Percentiles rank a stretch among this genome's conserved stretches.
These are phyloP conservation scores for Octodonta nipae DNA, from an alignment of 2,888 invertebrate species.

Conservation along the genomic window DNA sequence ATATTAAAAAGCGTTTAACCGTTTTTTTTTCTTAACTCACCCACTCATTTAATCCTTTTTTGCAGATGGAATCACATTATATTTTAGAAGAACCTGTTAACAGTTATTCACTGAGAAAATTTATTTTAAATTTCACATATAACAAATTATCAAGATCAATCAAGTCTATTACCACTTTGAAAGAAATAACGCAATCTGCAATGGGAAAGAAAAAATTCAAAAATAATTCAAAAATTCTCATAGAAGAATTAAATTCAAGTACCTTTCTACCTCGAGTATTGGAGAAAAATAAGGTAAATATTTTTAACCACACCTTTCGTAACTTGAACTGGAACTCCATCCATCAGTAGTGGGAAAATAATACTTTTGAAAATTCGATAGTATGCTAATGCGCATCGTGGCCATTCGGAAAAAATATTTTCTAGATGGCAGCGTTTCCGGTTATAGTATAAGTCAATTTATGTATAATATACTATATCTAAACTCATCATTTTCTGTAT, in stretches of 20 bases:
- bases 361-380: no score
- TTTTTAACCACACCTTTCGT: not conserved
- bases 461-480: no score
- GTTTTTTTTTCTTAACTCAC: no score
- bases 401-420: no score
- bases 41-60: no score
- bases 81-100: constrained; percentile 43
- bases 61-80: constrained; percentile 58
- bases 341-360: no score
- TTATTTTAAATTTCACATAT: constrained; percentile 42
- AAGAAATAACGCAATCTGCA: constrained; percentile 17
- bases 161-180: constrained; percentile 18
- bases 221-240: constrained; percentile 31
- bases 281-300: constrained; percentile 44
- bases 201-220: constrained; percentile 7
- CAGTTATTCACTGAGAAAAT: constrained; percentile 39
- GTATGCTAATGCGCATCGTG: no score
- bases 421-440: no score
- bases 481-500: no score
- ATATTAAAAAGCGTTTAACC: no score
- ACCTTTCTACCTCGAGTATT: constrained; percentile 51
- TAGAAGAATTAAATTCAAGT: constrained; percentile 51
- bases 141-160: constrained; percentile 26
- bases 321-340: no score
- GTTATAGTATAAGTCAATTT: no score